Evolutionary conservation across 1,140 invertebrate species (phyloP), one percentile per base, ranked within the genome.

Genomic region (Drosophila parvula): DNA sequence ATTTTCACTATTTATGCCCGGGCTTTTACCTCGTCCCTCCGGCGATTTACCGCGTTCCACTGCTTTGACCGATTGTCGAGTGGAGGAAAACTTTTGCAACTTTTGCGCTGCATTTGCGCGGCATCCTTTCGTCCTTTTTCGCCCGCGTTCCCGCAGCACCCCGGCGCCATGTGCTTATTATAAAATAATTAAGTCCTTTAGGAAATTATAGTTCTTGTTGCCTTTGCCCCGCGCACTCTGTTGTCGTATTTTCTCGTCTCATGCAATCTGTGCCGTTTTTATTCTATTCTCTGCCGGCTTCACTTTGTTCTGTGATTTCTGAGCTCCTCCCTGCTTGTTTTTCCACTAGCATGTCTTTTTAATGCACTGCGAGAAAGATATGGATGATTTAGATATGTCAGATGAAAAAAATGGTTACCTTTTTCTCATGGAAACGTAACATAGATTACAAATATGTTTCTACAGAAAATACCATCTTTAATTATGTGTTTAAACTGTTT

Each of bases 181-280:
- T 86, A 86, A 86, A 86, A 86, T 86, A 86, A 86, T 86, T 86
- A 86, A 86, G 83, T 86, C 83, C 83, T 86, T 86, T 86, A 86
- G 83, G 83, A 86, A 83, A 86, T 86, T 83, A 83, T 86, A 74
- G 79, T 86, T 86, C 57, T 86, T 88, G 71, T 78, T 83, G 71
- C 75, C 56, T 51, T 62, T 58, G 59, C 40, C 47, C 18, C 12
- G 51, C 8, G 18, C 34, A 38, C 30, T 28, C 57, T 69, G 67
- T 55, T 69, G 60, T 69, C 63, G 47, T 69, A 59, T 74, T 74
- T 76, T 8, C 43, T 27, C 64, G 70, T 45, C 62, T 59, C 64
- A 27, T 69, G 70, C 70, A 82, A 76, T 82, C 76, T 77, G 63
- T 67, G 60, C 44, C 18, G 51, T 41, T 62, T 76, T 71, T 73